Evolutionary conservation across 2,797 vertebrate species (phyloP).

Genomic region (Lagodon rhomboides): DNA sequence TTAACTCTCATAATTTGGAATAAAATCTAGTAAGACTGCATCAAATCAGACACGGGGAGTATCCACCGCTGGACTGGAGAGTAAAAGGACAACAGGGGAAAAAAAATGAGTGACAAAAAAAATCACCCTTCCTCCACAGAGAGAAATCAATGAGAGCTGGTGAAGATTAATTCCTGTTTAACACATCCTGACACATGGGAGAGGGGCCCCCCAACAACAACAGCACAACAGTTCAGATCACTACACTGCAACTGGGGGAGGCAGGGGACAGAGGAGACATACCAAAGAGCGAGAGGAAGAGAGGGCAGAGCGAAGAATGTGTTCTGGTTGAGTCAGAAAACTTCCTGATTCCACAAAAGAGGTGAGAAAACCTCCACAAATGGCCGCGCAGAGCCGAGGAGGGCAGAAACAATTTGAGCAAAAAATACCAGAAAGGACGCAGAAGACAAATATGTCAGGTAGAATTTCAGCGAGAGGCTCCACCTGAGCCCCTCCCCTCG

Average conservation of each 20-base stretch:
- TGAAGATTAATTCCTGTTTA: conserved; percentile 72
- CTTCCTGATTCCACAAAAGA: conserved; percentile 48
- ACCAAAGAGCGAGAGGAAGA: conserved; percentile 19
- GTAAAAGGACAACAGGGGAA: conserved; percentile 7
- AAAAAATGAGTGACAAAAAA: conserved; percentile 41
- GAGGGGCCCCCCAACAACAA: conserved; percentile 63
- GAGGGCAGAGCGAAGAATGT: conserved; percentile 46
- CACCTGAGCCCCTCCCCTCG: conserved; percentile 60
- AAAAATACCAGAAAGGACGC: conserved; percentile 32
- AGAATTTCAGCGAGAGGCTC: conserved; percentile 60
- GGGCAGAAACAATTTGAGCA: conserved; percentile 17
- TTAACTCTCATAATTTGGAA: neutral
- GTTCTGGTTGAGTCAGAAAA: conserved; percentile 45
- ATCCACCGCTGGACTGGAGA: conserved; percentile 6
- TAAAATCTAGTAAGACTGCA: neutral
- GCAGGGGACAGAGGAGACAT: conserved; percentile 28
- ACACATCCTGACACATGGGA: conserved; percentile 68
- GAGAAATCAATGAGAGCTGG: conserved; percentile 64
- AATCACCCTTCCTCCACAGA: conserved; percentile 45
- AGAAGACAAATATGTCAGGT: conserved; percentile 56
- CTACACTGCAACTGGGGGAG: conserved; percentile 46
- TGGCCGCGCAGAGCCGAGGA: neutral
- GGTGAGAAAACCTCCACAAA: neutral
- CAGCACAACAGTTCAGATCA: conserved; percentile 69
- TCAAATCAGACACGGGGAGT: conserved; percentile 1